Evolutionary conservation across 2,888 invertebrate species (phyloP).

Genomic region (Rapana venosa): DNA sequence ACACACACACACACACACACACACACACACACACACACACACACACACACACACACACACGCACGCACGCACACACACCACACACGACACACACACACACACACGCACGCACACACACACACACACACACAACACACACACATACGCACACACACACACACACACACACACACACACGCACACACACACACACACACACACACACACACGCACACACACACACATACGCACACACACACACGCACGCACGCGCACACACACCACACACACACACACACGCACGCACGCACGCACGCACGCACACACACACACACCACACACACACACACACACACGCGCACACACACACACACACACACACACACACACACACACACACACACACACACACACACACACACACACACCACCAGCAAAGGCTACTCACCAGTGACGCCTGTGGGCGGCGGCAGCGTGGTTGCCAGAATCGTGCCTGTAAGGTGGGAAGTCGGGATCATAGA

Average conservation of each 20-base stretch:
- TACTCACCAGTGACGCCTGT: no score
- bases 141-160: constrained; percentile 47
- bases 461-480: no score
- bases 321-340: not conserved
- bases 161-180: constrained; percentile 13
- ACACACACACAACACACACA: not conserved
- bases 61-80: not conserved
- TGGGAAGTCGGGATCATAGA: no score
- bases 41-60: constrained; percentile 12
- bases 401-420: no score
- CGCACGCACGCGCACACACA: constrained; percentile 15
- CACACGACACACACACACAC: not conserved
- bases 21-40: constrained; percentile 20
- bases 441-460: no score
- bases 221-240: constrained; percentile 22
- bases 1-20: constrained; percentile 27
- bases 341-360: constrained; percentile 16
- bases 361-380: not conserved
- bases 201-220: constrained; percentile 7
- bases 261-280: not conserved
- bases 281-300: constrained; percentile 49
- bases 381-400: no score
- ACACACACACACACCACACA: constrained; percentile 1
- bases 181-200: constrained; percentile 4
- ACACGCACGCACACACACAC: not conserved